phyloP scores from a whole-genome alignment of 1,140 invertebrate genomes.

The Drosophila ambigua region DNA sequence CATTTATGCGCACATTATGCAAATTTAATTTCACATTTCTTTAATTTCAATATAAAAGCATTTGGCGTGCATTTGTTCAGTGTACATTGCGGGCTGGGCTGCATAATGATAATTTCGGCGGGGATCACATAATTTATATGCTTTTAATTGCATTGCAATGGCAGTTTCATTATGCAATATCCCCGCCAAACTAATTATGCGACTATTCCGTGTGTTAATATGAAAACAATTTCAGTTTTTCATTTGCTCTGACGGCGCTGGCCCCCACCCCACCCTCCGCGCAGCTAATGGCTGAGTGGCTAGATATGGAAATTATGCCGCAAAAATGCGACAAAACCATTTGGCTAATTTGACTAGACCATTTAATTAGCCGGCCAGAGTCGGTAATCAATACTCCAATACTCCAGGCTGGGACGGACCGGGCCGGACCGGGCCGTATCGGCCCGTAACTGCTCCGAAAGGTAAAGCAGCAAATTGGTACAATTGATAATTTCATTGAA shows the following conservation, averaged over 20 bases:
- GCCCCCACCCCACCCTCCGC: too few relatives aligned
- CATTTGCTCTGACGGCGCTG: conserved; percentile 5
- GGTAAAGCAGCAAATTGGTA: conserved; percentile 53
- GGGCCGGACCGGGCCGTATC: too few relatives aligned
- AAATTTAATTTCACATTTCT: conserved; percentile 67
- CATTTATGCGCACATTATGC: conserved; percentile 59
- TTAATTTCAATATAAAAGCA: conserved; percentile 73
- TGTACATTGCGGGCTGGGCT: conserved; percentile 4
- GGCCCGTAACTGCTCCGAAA: not conserved
- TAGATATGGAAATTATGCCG: conserved; percentile 4
- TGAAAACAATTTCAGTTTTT: conserved; percentile 45
- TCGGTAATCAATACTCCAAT: conserved; percentile 1
- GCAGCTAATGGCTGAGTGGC: conserved; percentile 6
- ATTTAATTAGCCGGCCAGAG: conserved; percentile 28
- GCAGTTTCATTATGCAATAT: conserved; percentile 69
- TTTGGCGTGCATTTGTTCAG: conserved; percentile 54
- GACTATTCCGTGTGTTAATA: conserved; percentile 54
- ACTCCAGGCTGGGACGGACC: too few relatives aligned
- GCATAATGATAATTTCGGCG: conserved; percentile 62
- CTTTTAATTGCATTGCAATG: conserved; percentile 75
- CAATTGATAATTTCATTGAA: conserved; percentile 80
- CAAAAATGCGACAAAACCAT: conserved; percentile 30
- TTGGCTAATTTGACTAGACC: too few relatives aligned
- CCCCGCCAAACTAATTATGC: conserved; percentile 46
- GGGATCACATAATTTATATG: conserved; percentile 63